Base-by-base conservation (phyloP, 2,888 invertebrate genomes). In the Morpho achilles region DNA sequence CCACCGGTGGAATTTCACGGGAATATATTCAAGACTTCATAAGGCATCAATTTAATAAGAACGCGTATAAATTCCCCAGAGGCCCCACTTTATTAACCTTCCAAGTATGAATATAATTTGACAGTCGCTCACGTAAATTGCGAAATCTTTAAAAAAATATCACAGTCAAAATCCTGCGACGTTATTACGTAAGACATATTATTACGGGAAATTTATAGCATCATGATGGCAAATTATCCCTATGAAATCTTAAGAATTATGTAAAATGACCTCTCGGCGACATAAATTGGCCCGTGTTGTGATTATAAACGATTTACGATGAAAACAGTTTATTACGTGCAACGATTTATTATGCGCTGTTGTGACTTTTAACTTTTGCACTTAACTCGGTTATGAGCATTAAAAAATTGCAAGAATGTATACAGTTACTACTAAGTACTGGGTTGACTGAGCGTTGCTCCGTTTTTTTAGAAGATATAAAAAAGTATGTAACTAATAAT, bases 91-190 rank as follows among this genome's bases (percentile, higher is more conserved):
- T 81, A 82, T 81, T 79, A 79, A 78, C 76, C 71, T 71, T 64
- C 67, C 50, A 51, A 59, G 62, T 61, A 70, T 70, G 76, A 76
- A 76, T 76, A 78, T 82, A 81, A 85, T 83, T 80, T 83, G 82
- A 84, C 80, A 81, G 78, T 77, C 74, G 74, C 79, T 80, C 73
- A 69, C 77, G 76, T 84, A 84, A 84, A 81, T 83, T 84, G 68
- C 58, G 60, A 57, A 56, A 64, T 64, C 64, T 68, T 62, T 65
- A 60, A 64, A 66, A 67, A 63, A 49, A 75, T 72, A 70, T 73
- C 71, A 66, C 68, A 65, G 58, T 65, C 66, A 45, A 63, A 66
- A 64, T 70, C 69, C 60, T 72, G 69, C 68, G 70, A 72, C 32
- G 32, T 32, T 32, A 32, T 32, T 32, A 32, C 73, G 67, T 62